Evolutionary conservation across 2,888 invertebrate species (phyloP).

Genomic region (Hydrotaea diabolus): DNA sequence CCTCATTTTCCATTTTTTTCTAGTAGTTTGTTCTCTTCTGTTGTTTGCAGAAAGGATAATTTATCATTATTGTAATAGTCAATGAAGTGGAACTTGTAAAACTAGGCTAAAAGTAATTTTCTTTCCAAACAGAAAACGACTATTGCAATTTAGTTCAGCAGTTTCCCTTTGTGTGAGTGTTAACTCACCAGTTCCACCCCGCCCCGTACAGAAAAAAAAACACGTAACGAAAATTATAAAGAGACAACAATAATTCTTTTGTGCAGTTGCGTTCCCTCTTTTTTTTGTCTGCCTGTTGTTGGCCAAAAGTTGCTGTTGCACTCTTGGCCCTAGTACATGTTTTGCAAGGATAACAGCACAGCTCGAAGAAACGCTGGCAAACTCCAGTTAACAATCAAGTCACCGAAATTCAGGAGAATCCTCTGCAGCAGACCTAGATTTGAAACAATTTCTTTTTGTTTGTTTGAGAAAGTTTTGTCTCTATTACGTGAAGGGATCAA

Average conservation of each 20-base stretch:
- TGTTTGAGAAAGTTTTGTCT: constrained; percentile 50
- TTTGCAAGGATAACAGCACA: constrained; percentile 20
- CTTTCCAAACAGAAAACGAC: constrained; percentile 41
- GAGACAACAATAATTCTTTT: constrained; percentile 34
- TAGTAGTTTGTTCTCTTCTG: background rate
- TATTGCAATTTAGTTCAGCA: constrained; percentile 26
- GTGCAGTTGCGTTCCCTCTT: constrained; percentile 1
- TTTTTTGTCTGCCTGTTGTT: constrained; percentile 15
- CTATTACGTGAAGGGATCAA: background rate
- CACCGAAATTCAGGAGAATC: constrained; percentile 43
- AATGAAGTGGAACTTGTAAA: constrained; percentile 65
- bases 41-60: constrained; percentile 47
- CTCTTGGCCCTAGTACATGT: background rate
- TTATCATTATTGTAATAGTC: constrained; percentile 64
- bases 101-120: constrained; percentile 66
- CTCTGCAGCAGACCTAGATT: constrained; percentile 56
- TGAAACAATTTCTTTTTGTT: constrained; percentile 13
- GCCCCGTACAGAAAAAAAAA: background rate
- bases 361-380: constrained; percentile 10
- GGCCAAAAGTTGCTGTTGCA: constrained; percentile 1
- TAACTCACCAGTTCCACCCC: constrained; percentile 9
- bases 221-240: constrained; percentile 23
- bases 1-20: too few species aligned
- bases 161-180: background rate
- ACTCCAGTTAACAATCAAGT: constrained; percentile 55